phyloP scores from a whole-genome alignment of 2,888 invertebrate species.

The Clanis bilineata region DNA sequence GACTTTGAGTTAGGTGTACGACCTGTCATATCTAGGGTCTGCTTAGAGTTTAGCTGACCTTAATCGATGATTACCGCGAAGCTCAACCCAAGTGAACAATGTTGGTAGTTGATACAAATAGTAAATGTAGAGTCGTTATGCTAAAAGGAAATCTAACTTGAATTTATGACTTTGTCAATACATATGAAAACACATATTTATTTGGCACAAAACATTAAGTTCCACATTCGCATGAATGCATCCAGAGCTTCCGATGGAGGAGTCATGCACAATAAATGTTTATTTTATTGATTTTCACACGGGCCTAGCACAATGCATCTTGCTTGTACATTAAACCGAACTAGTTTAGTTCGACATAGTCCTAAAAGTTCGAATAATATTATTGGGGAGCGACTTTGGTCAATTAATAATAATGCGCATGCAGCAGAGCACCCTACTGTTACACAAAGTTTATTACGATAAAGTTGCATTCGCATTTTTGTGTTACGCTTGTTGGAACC shows the following conservation, averaged over 20 bases:
- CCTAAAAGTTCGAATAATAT: slow-evolving; percentile 61
- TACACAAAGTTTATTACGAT: slow-evolving; percentile 63
- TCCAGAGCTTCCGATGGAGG: slow-evolving; percentile 29
- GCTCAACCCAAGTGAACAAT: not conserved
- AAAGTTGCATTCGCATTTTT: slow-evolving; percentile 60
- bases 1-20: slow-evolving; percentile 1
- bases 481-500: slow-evolving; percentile 4
- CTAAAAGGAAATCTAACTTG: slow-evolving; percentile 10
- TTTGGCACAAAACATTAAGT: slow-evolving; percentile 23
- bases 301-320: slow-evolving; percentile 61
- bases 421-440: slow-evolving; percentile 59
- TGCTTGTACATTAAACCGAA: slow-evolving; percentile 45
- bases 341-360: slow-evolving; percentile 56
- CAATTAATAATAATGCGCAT: slow-evolving; percentile 75
- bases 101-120: slow-evolving; percentile 4
- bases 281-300: slow-evolving; percentile 81
- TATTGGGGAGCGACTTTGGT: slow-evolving; percentile 67
- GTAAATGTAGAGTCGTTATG: not conserved
- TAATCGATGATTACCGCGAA: slow-evolving; percentile 3
- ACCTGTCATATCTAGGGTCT: slow-evolving; percentile 10
- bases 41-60: not conserved
- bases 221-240: slow-evolving; percentile 27
- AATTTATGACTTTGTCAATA: slow-evolving; percentile 12
- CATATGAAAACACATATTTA: slow-evolving; percentile 1
- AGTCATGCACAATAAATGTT: slow-evolving; percentile 67